phyloP scores from a whole-genome alignment of 1,140 invertebrate species.

The Drosophila pseudoananassae region DNA sequence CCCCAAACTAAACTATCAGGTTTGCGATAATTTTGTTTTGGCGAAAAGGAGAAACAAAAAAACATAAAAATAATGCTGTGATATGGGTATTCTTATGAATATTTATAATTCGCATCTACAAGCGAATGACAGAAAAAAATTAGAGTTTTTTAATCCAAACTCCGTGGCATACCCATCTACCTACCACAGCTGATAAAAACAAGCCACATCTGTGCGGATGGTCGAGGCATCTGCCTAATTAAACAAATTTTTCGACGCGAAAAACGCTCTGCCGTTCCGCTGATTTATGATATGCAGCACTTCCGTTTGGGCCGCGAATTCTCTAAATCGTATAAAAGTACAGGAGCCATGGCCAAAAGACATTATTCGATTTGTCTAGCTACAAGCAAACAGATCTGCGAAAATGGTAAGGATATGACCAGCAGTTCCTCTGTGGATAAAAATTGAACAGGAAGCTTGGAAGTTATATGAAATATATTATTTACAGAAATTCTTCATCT shows the following conservation, averaged over 20 bases:
- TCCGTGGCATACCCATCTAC: slow-evolving; percentile 18
- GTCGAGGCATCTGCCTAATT: slow-evolving; percentile 50
- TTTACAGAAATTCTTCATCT: slow-evolving; percentile 57
- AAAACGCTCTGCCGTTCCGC: slow-evolving; percentile 37
- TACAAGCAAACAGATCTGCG: slow-evolving; percentile 52
- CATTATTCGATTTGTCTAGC: slow-evolving; percentile 64
- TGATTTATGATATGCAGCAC: slow-evolving; percentile 72
- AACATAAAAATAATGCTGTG: slow-evolving; percentile 29
- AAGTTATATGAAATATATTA: background rate
- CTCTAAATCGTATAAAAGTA: slow-evolving; percentile 64
- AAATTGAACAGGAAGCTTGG: background rate
- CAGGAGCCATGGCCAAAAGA: slow-evolving; percentile 32
- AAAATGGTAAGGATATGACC: slow-evolving; percentile 60
- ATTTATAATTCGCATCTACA: slow-evolving; percentile 30
- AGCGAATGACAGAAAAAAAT: slow-evolving; percentile 49
- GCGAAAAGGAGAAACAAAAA: slow-evolving; percentile 6
- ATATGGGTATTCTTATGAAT: slow-evolving; percentile 55
- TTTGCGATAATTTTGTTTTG: slow-evolving; percentile 38
- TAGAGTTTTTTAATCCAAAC: slow-evolving; percentile 48
- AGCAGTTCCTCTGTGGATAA: slow-evolving; percentile 1
- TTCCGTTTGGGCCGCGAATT: slow-evolving; percentile 56
- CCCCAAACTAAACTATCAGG: slow-evolving; percentile 33
- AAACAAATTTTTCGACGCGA: slow-evolving; percentile 50
- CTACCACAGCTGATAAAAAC: slow-evolving; percentile 32
- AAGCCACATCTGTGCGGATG: slow-evolving; percentile 36